phyloP scores from a whole-genome alignment of 2,797 vertebrate genomes.

The Coreius guichenoti region DNA sequence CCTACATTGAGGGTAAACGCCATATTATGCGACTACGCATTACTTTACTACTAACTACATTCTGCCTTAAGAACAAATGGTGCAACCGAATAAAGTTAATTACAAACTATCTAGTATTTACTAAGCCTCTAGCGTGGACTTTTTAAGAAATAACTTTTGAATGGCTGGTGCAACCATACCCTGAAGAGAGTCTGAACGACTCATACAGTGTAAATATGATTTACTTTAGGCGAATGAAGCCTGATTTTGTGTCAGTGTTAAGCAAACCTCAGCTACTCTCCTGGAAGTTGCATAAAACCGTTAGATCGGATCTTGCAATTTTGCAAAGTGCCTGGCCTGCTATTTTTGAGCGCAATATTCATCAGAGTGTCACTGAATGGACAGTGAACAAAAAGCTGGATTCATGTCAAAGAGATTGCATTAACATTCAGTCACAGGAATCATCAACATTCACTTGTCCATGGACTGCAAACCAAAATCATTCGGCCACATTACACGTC shows the following conservation, averaged over 20 bases:
- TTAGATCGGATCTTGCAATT: neutral
- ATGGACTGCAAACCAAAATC: constrained; percentile 8
- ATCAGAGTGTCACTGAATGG: neutral
- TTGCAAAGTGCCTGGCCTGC: neutral
- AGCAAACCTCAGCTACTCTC: neutral
- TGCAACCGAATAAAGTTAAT: too few relatives aligned
- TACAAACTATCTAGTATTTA: too few relatives aligned
- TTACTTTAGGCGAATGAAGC: neutral
- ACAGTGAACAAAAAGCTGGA: neutral
- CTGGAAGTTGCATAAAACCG: neutral
- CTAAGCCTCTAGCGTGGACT: too few relatives aligned
- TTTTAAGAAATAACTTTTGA: too few relatives aligned
- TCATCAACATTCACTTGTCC: constrained; percentile 6
- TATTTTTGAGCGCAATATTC: neutral
- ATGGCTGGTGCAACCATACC: neutral
- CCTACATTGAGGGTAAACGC: too few relatives aligned
- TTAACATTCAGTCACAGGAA: constrained; percentile 10
- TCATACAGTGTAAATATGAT: neutral
- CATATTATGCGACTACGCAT: too few relatives aligned
- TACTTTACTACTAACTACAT: too few relatives aligned
- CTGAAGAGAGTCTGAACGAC: too few relatives aligned
- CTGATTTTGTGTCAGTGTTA: too few relatives aligned
- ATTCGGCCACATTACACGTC: constrained; percentile 23
- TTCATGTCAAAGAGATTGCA: constrained; percentile 5
- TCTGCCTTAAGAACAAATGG: too few relatives aligned